phyloP scores from a whole-genome alignment of 2,113 vertebrate genomes.

The Macaca mulatta region DNA sequence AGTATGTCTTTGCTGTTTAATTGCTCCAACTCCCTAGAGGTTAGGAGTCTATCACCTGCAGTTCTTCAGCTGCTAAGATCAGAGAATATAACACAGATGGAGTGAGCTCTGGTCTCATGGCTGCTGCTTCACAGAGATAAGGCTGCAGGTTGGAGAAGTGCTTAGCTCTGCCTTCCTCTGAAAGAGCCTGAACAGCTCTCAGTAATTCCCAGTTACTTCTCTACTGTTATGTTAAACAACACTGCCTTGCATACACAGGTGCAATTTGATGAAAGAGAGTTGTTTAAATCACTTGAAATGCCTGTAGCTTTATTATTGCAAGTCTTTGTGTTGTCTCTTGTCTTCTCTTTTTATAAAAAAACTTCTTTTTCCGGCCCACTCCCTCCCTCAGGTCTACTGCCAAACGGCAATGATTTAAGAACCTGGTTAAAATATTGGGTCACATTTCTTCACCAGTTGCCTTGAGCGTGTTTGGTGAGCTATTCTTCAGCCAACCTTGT shows the following conservation, averaged over 20 bases:
- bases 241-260: not conserved
- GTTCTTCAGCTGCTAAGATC: not conserved
- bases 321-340: not conserved
- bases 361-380: not conserved
- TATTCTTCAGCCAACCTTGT: slow-evolving; percentile 5
- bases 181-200: not conserved
- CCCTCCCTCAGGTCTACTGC: not conserved
- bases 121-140: slow-evolving; percentile 67
- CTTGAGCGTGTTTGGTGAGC: slow-evolving; percentile 37
- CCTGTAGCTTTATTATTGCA: slow-evolving; percentile 24
- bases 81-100: slow-evolving; percentile 31
- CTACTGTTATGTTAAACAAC: not conserved
- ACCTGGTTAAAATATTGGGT: slow-evolving; percentile 20
- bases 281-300: not conserved
- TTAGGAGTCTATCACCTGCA: slow-evolving; percentile 36
- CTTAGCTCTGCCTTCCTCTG: not conserved
- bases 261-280: not conserved
- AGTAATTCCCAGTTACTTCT: not conserved
- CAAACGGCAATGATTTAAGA: slow-evolving; percentile 55
- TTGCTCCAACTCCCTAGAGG: slow-evolving; percentile 7
- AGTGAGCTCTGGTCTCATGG: not conserved
- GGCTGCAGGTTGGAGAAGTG: not conserved
- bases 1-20: slow-evolving; percentile 35
- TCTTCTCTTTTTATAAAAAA: not conserved
- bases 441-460: slow-evolving; percentile 26